Evolutionary conservation across 1,140 invertebrate genomes (phyloP), one percentile per base, ranked within the genome.

Genomic region (Microplitis demolitor): DNA sequence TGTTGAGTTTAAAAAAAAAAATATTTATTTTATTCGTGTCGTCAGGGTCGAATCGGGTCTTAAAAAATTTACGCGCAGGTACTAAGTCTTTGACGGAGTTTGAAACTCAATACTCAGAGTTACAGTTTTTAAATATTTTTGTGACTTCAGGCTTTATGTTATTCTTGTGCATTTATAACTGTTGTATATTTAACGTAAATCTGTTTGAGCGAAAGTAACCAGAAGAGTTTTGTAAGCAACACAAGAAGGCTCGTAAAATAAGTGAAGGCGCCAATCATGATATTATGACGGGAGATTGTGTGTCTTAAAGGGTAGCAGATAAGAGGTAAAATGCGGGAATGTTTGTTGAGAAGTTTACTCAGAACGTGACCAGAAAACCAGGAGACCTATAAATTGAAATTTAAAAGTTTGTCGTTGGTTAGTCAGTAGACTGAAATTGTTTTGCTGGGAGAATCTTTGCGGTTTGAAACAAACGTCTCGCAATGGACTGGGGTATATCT

Each of bases 251-350:
- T 53, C 64, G 35, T 66, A 66, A 66, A 64, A 63, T 45, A 39
- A 3, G 1, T 3, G 39, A 45, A 71, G 69, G 69, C 69, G 34
- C 69, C 69, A 71, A 71, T 71, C 45, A 37, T 37, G 14, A 61
- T 64, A 33, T 71, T 71, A 71, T 71, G 69, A 71, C 50, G 60
- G 69, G 24, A 34, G 56, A 33, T 24, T 34, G n/a, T 37, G 35
- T 31, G 8, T 68, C 37, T 31, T 60, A 8, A 39, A 51, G 16
- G 16, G 34, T 9, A 5, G 13, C n/a, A 56, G n/a, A 56, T 56
- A 14, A 56, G 53, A 56, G 16, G 14, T 35, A 62, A 62, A 31
- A 31, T 31, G 56, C 5, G 24, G 24, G 34, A 60, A 62, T 70
- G 56, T 70, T 62, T 70, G 16, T 51, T 0, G 39, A 62, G 37